A percentile compares a stretch with the other conserved stretches of the same genome.
phyloP scores from a whole-genome alignment of 2,888 invertebrate species.

The Plagodis dolabraria region DNA sequence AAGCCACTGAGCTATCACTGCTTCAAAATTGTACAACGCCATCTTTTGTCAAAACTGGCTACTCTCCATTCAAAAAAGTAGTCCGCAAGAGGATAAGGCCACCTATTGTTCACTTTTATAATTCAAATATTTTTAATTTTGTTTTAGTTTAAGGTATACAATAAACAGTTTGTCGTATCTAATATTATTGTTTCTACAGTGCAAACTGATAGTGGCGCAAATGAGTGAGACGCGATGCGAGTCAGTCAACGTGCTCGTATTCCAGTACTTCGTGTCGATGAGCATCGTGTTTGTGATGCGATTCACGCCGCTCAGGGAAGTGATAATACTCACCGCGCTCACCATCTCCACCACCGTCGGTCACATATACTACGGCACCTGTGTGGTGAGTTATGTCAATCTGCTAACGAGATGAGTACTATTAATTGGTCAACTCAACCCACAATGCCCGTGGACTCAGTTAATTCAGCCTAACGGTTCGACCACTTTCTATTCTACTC shows the following conservation, averaged over 20 bases:
- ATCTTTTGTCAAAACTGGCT: too few relatives aligned
- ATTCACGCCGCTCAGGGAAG: conserved; percentile 83
- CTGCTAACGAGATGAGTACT: neutral
- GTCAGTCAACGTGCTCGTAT: conserved; percentile 89
- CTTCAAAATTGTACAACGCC: too few relatives aligned
- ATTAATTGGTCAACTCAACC: neutral
- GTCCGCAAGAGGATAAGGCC: too few relatives aligned
- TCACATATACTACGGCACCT: conserved; percentile 96
- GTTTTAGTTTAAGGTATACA: too few relatives aligned
- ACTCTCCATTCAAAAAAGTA: too few relatives aligned
- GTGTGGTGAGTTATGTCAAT: conserved; percentile 89
- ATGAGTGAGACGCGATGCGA: conserved; percentile 98
- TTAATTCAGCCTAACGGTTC: too few relatives aligned
- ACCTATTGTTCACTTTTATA: too few relatives aligned
- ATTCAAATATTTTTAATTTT: too few relatives aligned
- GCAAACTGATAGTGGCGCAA: conserved; percentile 98
- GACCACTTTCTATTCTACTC: too few relatives aligned
- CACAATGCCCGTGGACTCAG: neutral
- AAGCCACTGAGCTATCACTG: too few relatives aligned
- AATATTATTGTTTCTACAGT: conserved; percentile 82
- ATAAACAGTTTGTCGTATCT: too few relatives aligned
- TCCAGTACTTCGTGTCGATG: conserved; percentile 84
- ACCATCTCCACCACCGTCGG: conserved; percentile 89
- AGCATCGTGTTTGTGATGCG: conserved; percentile 61
- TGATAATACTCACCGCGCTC: conserved; percentile 89